Percentiles rank a stretch among this genome's conserved stretches.
phyloP scores from a whole-genome alignment of 1,140 invertebrate genomes.

The Apis dorsata region DNA sequence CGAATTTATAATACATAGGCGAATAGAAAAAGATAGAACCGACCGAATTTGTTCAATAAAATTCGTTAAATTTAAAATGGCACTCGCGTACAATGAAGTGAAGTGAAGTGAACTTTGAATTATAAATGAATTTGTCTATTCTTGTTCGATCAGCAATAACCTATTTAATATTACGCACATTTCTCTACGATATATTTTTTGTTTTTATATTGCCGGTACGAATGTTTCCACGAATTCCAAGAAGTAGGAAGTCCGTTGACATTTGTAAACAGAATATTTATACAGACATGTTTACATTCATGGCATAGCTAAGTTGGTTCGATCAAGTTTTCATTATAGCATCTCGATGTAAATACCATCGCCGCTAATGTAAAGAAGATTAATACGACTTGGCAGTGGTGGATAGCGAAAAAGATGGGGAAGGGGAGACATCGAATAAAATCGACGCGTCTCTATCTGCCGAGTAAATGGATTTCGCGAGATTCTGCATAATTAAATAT shows the following conservation, averaged over 20 bases:
- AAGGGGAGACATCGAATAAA: slow-evolving; percentile 20
- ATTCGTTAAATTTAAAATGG: background rate
- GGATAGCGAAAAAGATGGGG: background rate
- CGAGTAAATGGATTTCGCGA: slow-evolving; percentile 23
- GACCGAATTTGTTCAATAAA: background rate
- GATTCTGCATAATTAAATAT: slow-evolving; percentile 44
- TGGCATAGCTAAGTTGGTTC: background rate
- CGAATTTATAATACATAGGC: background rate
- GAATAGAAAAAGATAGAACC: background rate
- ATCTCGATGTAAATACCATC: background rate
- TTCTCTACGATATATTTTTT: too few relatives aligned
- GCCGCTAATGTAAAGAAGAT: slow-evolving; percentile 13
- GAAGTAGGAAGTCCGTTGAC: background rate
- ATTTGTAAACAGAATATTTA: slow-evolving; percentile 3
- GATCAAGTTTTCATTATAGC: background rate
- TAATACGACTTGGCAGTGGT: background rate
- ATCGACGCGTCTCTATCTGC: slow-evolving; percentile 22
- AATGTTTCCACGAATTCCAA: background rate
- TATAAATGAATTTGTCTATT: background rate
- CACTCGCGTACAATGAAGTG: background rate
- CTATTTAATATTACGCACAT: background rate
- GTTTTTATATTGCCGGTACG: background rate
- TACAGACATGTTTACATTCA: slow-evolving; percentile 21
- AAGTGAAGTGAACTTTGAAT: background rate
- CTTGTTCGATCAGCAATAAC: background rate